Evolutionary conservation across 2,797 vertebrate genomes (phyloP).

Genomic region (Calcarius lapponicus): DNA sequence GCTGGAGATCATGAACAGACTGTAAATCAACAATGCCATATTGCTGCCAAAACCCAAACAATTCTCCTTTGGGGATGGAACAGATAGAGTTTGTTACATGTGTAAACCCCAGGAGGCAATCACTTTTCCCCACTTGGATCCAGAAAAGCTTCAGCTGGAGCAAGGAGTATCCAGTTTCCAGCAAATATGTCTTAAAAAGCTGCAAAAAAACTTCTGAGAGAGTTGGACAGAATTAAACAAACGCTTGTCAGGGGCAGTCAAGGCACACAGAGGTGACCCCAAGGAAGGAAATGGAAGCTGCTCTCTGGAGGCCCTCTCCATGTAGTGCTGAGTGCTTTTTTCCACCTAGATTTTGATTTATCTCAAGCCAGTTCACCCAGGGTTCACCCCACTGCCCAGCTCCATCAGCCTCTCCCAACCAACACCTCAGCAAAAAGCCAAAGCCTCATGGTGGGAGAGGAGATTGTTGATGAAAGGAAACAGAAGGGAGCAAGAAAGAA

Average conservation of each 20-base stretch:
- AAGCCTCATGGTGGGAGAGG: fast-evolving
- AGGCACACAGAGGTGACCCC: neutral
- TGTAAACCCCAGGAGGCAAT: neutral
- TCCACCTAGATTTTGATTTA: neutral
- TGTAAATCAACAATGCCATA: slow-evolving; percentile 17
- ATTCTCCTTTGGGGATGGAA: neutral
- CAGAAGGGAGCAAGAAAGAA: neutral
- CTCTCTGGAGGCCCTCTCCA: neutral
- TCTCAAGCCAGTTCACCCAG: neutral
- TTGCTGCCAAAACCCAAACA: neutral
- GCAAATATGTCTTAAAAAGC: neutral
- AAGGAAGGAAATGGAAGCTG: neutral
- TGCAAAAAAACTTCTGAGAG: neutral
- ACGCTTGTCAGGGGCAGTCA: neutral
- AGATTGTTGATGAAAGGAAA: neutral
- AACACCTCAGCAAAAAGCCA: neutral
- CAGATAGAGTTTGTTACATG: neutral
- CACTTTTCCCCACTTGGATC: neutral
- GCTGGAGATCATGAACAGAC: slow-evolving; percentile 4
- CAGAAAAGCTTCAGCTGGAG: slow-evolving; percentile 16
- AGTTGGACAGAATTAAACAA: slow-evolving; percentile 6
- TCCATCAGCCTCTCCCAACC: neutral
- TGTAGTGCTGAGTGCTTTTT: neutral
- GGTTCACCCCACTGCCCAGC: neutral
- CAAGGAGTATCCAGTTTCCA: neutral